Conservation (phyloP, 2,888 invertebrate species). For the Lepas anatifera region DNA sequence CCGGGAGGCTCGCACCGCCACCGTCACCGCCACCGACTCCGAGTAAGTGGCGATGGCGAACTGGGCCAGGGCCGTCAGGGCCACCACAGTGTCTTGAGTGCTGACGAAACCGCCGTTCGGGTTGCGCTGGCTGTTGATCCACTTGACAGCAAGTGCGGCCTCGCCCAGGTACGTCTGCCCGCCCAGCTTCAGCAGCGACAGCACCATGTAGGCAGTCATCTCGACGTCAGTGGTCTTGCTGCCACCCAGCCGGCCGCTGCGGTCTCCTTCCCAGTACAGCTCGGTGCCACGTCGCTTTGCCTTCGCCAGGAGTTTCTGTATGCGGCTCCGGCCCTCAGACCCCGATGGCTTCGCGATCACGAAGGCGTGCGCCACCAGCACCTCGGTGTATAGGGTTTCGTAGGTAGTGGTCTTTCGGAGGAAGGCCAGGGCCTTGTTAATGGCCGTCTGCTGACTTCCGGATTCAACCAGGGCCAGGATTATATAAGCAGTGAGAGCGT, state of each 20-base stretch:
- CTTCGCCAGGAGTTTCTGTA: background rate
- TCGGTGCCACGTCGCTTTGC: background rate
- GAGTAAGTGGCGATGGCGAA: conserved; percentile 1
- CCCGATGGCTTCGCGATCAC: background rate
- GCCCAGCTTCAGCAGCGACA: conserved; percentile 40
- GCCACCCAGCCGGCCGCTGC: background rate
- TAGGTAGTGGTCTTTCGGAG: background rate
- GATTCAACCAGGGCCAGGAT: conserved; percentile 49
- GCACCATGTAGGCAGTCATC: conserved; percentile 52
- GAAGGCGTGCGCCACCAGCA: conserved; percentile 5
- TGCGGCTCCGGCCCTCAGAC: background rate
- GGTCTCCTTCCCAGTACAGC: background rate
- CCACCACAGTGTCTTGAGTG: conserved; percentile 19
- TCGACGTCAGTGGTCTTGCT: conserved; percentile 46
- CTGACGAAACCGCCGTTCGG: conserved; percentile 45
- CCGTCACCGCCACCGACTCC: background rate
- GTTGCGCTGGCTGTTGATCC: conserved; percentile 56
- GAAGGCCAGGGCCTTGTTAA: background rate
- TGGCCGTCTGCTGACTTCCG: background rate
- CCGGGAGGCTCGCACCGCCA: background rate
- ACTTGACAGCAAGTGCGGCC: conserved; percentile 50
- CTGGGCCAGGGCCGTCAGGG: conserved; percentile 17
- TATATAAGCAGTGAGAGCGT: conserved; percentile 55
- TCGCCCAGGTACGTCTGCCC: conserved; percentile 40
- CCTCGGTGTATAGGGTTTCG: background rate